Base-by-base conservation (phyloP, 2,797 vertebrate species). In the Enteromius trimaculatus region DNA sequence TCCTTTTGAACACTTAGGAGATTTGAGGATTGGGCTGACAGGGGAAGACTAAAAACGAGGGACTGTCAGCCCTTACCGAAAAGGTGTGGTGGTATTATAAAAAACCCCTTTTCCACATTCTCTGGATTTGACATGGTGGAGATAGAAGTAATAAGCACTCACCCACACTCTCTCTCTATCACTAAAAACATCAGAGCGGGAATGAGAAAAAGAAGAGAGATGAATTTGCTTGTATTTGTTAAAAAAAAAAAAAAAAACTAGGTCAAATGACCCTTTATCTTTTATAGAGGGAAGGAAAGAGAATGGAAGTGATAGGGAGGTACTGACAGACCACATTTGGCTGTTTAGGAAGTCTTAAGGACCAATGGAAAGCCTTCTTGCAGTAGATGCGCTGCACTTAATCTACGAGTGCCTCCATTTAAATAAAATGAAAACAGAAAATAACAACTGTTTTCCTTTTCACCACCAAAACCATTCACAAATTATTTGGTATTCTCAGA, bases 261-360 rank as follows among this genome's bases (percentile, higher is more conserved):
- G 81, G 81, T 68, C 60, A 77, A 83, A 77, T 53, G 26, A 83
- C 53, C 77, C 51, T 83, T 70, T 83, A 60, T 77, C 65, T 77
- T 49, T 78, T 19, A 77, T 34, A 29, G 62, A 51, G 26, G 31
- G 4, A 0, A 14, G 53, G 21, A 62, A 49, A 47, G 71, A 68
- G 17, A 76, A 49, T 68, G 49, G 42, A 69, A 83, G 74, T 44
- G 81, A 77, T 74, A 29, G 1, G 4, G 8, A 49, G 53, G 60
- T 55, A 75, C 71, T 31, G 71, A 42, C 62, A 66, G 58, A 66
- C 71, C 44, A 39, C 1, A 4, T 26, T n/a, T 4, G 3, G 31
- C n/a, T 21, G 47, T 39, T 19, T 7, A 49, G 55, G 3, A 74
- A 31, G 13, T 81, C 39, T 34, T 62, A 9, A 62, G 39, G 42